Conservation (phyloP, 2,113 vertebrate genomes). For the Syngnathus floridae region DNA sequence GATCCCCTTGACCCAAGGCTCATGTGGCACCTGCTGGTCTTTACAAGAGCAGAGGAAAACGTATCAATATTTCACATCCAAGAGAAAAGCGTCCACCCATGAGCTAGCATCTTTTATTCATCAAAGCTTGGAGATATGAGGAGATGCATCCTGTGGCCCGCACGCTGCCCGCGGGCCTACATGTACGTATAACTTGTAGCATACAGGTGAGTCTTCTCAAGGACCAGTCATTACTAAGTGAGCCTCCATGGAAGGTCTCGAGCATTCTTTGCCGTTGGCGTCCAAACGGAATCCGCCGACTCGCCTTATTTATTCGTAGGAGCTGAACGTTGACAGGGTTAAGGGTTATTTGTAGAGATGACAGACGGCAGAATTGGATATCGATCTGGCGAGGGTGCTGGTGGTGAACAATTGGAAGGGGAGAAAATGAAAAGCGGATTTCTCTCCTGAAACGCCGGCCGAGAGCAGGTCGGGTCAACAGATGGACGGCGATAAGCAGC, state of each 20-base stretch:
- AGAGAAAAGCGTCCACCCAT: slow-evolving; percentile 52
- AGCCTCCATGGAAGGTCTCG: too few relatives aligned
- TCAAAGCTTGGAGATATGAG: slow-evolving; percentile 47
- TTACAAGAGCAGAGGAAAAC: slow-evolving; percentile 38
- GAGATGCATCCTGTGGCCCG: slow-evolving; percentile 28
- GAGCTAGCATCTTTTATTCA: slow-evolving; percentile 68
- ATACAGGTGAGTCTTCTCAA: not conserved
- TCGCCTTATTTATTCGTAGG: not conserved
- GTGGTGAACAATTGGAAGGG: slow-evolving; percentile 21
- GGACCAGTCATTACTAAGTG: not conserved
- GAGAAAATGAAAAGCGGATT: slow-evolving; percentile 12
- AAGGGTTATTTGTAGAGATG: slow-evolving; percentile 20
- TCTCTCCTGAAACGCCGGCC: slow-evolving; percentile 1
- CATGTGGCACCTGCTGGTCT: slow-evolving; percentile 48
- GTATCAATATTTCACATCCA: slow-evolving; percentile 68
- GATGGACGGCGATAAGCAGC: not conserved
- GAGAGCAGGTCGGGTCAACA: slow-evolving; percentile 3
- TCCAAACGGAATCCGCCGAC: not conserved
- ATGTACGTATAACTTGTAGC: not conserved
- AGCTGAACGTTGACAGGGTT: slow-evolving; percentile 3
- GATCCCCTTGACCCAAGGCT: slow-evolving; percentile 52
- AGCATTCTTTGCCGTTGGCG: not conserved
- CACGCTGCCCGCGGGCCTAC: slow-evolving; percentile 26
- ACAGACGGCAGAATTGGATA: slow-evolving; percentile 42
- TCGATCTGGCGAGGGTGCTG: slow-evolving; percentile 28